Evolutionary conservation across 2,797 vertebrate genomes (phyloP).

Genomic region (Microcaecilia unicolor): DNA sequence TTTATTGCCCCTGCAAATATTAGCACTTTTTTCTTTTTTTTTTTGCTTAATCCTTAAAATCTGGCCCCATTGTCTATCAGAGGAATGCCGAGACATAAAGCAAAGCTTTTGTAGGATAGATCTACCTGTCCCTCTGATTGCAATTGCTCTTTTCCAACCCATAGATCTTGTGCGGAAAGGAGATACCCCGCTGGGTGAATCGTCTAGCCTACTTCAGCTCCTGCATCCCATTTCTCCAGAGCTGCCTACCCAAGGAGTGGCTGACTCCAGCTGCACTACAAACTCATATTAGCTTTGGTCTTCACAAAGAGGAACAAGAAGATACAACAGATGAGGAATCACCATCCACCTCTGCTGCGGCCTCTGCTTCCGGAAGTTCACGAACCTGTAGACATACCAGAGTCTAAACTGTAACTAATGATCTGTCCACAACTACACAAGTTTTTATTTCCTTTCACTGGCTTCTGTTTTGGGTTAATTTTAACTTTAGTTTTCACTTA

Average conservation of each 20-base stretch:
- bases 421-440: not conserved
- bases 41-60: too few species aligned
- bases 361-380: constrained; percentile 57
- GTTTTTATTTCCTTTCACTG: not conserved
- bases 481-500: too few species aligned
- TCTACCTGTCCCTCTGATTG: too few species aligned
- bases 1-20: too few species aligned
- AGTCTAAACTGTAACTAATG: constrained; percentile 50
- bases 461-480: too few species aligned
- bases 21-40: too few species aligned
- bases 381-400: constrained; percentile 80
- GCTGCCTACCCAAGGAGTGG: constrained; percentile 89
- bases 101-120: too few species aligned
- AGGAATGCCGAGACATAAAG: too few species aligned
- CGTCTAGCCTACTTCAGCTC: constrained; percentile 91
- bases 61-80: too few species aligned
- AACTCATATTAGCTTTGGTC: constrained; percentile 85
- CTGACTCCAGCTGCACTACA: constrained; percentile 85
- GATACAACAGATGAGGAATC: constrained; percentile 73
- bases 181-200: constrained; percentile 91
- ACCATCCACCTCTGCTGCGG: constrained; percentile 57
- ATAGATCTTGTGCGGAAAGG: constrained; percentile 80
- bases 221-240: constrained; percentile 89
- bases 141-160: constrained; percentile 14
- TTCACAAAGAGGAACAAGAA: constrained; percentile 74